These are phyloP conservation scores for Sthenelais limicola DNA, from an alignment of 2,888 invertebrate species.

Conservation along the genomic window DNA sequence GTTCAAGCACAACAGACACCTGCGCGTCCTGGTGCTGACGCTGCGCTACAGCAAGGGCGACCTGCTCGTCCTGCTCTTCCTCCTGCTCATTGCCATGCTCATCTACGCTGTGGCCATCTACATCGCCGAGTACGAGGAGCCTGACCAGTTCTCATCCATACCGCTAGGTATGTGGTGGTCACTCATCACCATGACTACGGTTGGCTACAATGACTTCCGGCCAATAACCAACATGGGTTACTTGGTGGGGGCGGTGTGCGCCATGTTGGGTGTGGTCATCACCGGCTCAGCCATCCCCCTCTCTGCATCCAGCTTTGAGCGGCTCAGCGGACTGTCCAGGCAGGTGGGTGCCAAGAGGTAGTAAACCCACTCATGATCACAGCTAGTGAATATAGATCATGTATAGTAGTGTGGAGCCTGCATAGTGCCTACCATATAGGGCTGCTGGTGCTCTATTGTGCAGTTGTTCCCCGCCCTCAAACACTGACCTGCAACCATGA, in stretches of 20 bases:
- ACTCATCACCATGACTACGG: conserved; percentile 14
- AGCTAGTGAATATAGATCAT: no score
- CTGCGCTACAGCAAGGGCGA: conserved; percentile 1
- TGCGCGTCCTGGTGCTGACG: background rate
- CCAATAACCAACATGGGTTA: background rate
- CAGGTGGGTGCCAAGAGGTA: background rate
- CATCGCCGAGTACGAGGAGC: conserved; percentile 15
- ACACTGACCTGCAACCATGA: no score
- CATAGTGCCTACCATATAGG: no score
- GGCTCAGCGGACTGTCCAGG: background rate
- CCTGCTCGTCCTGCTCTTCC: background rate
- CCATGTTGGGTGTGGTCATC: conserved; percentile 26
- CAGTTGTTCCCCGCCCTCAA: no score
- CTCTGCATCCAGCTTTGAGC: conserved; percentile 6
- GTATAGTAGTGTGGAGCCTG: no score
- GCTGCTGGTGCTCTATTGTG: no score
- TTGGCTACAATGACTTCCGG: conserved; percentile 18
- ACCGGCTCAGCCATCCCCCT: conserved; percentile 20
- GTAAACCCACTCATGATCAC: no score
- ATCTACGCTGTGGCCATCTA: conserved; percentile 15
- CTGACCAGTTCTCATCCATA: background rate
- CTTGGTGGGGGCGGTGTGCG: background rate
- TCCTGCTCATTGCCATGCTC: conserved; percentile 1
- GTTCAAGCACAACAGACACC: background rate
- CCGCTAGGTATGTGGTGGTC: conserved; percentile 25